Base-by-base conservation (phyloP, 2,888 invertebrate genomes). In the Diaprepes abbreviatus region DNA sequence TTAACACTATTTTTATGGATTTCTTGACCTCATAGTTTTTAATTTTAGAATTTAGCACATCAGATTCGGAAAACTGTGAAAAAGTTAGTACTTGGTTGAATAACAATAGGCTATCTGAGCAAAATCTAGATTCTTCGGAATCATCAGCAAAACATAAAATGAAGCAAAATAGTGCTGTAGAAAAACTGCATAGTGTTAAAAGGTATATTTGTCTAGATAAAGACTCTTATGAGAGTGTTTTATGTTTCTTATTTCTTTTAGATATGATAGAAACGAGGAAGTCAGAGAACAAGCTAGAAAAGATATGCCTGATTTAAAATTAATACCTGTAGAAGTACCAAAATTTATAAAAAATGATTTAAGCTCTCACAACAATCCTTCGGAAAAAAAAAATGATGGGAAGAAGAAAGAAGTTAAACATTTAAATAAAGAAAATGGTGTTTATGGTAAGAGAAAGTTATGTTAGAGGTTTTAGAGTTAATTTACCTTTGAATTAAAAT, bases 131-230 rank as follows among this genome's bases (percentile, higher is more conserved):
- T 12, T 14, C 24, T 14, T 1, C 19, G 1, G 6, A n/a, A 19
- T 19, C 21, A 17, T 6, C 33, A 35, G 9, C 17, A 17, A 28
- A 50, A 6, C 5, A 7, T 17, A 19, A 19, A 31, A 16, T 31
- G 1, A 19, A 28, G n/a, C 35, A 21, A 35, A 63, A 48, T 33
- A 70, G 52, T 14, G 68, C 71, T 5, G 17, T 71, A 64, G 67
- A 66, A 48, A 72, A 74, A 66, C 66, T 74, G 6, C 66, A 71
- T 9, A 67, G 67, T 38, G 33, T 65, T 10, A 66, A 60, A 55
- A 19, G 62, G 62, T 62, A 28, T 16, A 12, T 36, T 2, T 12
- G 35, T 14, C 6, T 35, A 31, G 0, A 54, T 14, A 2, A 9
- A 55, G n/a, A 5, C 28, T 52, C 24, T 24, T 24, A 24, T 24